Conservation (phyloP, 2,888 invertebrate genomes). For the Synergus umbraculus region DNA sequence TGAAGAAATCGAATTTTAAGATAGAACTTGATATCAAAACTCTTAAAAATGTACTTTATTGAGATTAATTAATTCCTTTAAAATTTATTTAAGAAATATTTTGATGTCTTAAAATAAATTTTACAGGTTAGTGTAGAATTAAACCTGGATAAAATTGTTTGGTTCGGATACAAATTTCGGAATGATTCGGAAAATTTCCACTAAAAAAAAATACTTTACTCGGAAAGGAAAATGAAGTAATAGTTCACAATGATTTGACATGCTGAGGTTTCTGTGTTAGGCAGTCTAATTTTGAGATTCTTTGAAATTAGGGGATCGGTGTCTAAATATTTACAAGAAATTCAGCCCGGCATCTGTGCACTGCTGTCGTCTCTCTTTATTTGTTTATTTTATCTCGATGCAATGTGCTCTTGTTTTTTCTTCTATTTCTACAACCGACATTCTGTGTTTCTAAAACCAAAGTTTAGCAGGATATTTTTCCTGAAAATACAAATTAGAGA, state of each 20-base stretch:
- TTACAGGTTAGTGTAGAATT: too few species aligned
- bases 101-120: too few species aligned
- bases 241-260: neutral
- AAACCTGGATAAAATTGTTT: too few species aligned
- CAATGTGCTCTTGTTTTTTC: neutral
- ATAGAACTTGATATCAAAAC: too few species aligned
- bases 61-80: too few species aligned
- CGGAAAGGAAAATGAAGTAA: neutral
- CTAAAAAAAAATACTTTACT: neutral
- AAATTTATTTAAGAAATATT: too few species aligned
- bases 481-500: too few species aligned
- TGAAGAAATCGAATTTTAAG: too few species aligned
- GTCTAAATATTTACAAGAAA: slow-evolving; percentile 19
- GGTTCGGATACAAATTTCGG: too few species aligned
- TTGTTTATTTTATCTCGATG: neutral
- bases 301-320: neutral
- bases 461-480: neutral
- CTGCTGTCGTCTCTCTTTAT: neutral
- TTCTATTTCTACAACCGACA: neutral
- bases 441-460: neutral
- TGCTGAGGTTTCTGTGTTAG: neutral
- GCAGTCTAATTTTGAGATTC: slow-evolving; percentile 1
- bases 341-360: neutral
- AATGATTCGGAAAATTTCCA: too few species aligned
- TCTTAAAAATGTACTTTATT: too few species aligned